Percentiles rank a stretch among this genome's conserved stretches.
Evolutionary conservation across 2,888 invertebrate genomes (phyloP).

Genomic region (Coremacera marginata): DNA sequence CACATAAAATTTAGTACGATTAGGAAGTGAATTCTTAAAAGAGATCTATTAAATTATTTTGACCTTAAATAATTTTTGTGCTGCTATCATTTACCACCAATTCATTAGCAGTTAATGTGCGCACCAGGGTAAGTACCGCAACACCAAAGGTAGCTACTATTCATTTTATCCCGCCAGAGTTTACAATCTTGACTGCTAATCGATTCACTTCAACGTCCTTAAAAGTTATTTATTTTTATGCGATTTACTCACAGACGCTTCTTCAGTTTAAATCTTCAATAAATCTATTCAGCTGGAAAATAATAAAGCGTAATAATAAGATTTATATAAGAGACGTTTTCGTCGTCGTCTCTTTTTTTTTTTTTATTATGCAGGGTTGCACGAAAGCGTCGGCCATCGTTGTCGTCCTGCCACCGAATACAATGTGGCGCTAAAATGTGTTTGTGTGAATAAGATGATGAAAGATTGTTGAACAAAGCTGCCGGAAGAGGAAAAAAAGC

Average conservation of each 20-base stretch:
- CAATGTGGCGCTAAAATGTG: neutral
- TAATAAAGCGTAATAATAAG: constrained; percentile 49
- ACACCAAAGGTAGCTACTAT: too few species aligned
- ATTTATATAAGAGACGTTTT: constrained; percentile 47
- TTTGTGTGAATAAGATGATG: neutral
- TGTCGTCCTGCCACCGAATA: neutral
- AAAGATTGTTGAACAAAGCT: neutral
- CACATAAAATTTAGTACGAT: too few species aligned
- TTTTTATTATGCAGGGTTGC: too few species aligned
- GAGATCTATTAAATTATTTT: too few species aligned
- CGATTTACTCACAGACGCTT: constrained; percentile 16
- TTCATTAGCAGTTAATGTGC: too few species aligned
- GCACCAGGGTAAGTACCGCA: too few species aligned
- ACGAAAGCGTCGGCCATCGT: too few species aligned
- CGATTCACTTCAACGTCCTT: constrained; percentile 12
- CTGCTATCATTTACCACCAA: too few species aligned
- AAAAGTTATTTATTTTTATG: constrained; percentile 35
- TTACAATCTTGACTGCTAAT: constrained; percentile 23
- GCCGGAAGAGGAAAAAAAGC: neutral
- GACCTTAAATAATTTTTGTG: too few species aligned
- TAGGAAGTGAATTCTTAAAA: too few species aligned
- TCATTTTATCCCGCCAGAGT: neutral
- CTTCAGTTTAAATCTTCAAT: constrained; percentile 35
- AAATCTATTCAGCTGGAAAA: constrained; percentile 50
- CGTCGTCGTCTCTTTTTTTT: neutral